Percentiles rank a stretch among this genome's conserved stretches.
Evolutionary conservation across 2,797 vertebrate species (phyloP).

Genomic region (Fistularia tabacaria): DNA sequence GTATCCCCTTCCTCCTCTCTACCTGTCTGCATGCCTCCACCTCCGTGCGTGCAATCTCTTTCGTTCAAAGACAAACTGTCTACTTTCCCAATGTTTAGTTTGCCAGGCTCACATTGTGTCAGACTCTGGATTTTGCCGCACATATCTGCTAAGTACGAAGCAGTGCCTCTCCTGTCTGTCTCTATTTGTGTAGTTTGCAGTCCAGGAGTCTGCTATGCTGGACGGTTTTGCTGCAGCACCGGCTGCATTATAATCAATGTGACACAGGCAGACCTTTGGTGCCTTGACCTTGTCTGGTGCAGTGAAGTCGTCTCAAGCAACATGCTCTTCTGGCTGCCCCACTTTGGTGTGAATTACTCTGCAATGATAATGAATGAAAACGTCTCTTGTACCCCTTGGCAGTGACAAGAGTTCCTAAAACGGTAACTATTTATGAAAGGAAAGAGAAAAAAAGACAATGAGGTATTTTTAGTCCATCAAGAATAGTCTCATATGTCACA

Average conservation of each 20-base stretch:
- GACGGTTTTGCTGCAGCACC: conserved; percentile 10
- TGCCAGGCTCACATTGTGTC: conserved; percentile 48
- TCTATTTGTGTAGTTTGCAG: conserved; percentile 43
- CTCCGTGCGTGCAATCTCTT: conserved; percentile 12
- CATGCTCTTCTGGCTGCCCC: conserved; percentile 11
- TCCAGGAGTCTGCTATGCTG: conserved; percentile 21
- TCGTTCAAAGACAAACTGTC: conserved; percentile 15
- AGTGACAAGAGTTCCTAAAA: background rate
- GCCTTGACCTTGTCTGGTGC: conserved; percentile 53
- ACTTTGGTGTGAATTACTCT: conserved; percentile 12
- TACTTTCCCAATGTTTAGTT: conserved; percentile 33
- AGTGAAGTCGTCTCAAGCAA: conserved; percentile 40
- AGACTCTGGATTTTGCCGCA: conserved; percentile 43
- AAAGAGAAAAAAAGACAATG: no score
- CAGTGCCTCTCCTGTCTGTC: conserved; percentile 37
- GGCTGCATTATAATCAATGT: conserved; percentile 56
- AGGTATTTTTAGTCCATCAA: no score
- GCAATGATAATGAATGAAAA: background rate
- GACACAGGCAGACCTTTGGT: conserved; percentile 43
- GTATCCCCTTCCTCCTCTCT: conserved; percentile 3
- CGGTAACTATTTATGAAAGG: no score
- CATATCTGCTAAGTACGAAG: conserved; percentile 56
- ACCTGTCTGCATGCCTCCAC: conserved; percentile 4
- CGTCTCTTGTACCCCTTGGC: conserved; percentile 4
- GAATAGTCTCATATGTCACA: no score